Evolutionary conservation across 2,888 invertebrate species (phyloP), one percentile per base, ranked within the genome.

Genomic region (Biston betularia): DNA sequence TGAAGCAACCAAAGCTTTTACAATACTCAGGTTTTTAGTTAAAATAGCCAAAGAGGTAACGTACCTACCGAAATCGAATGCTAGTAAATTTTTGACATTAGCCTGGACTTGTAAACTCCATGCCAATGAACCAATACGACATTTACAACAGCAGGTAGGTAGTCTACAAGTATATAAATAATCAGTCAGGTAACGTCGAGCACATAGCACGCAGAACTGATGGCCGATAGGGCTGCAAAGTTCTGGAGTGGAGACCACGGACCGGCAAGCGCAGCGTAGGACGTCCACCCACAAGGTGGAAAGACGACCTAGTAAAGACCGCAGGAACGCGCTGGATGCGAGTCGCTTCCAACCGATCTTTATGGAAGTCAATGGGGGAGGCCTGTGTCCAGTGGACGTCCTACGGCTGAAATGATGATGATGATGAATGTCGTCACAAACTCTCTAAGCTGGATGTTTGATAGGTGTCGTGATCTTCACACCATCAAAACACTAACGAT

Each of bases 401-500:
- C n/a, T n/a, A n/a, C n/a, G n/a, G n/a, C n/a, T n/a, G n/a, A n/a
- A n/a, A n/a, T n/a, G n/a, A n/a, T n/a, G n/a, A n/a, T n/a, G n/a
- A n/a, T n/a, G n/a, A n/a, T n/a, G n/a, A n/a, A 60, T 62, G 61
- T 69, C 66, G 66, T 49, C 66, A 68, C 62, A 68, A 69, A 48
- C 62, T 66, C 56, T 46, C 63, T 59, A 64, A 72, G 63, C 61
- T 72, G 8, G 11, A 42, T 59, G 68, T 70, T 71, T 71, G 71
- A 71, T 72, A 66, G 64, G 57, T 48, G 53, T 68, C 65, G 69
- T 68, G 68, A 61, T 73, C 71, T 73, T 73, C 73, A 63, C 73
- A 66, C 67, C 72, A 70, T 68, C 69, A 70, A 68, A 71, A 69
- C 70, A 70, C 67, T 71, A 70, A 74, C 73, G 68, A 72, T 63